Evolutionary conservation across 1,140 invertebrate species (phyloP), one percentile per base, ranked within the genome.

Genomic region (Orchesella cincta): DNA sequence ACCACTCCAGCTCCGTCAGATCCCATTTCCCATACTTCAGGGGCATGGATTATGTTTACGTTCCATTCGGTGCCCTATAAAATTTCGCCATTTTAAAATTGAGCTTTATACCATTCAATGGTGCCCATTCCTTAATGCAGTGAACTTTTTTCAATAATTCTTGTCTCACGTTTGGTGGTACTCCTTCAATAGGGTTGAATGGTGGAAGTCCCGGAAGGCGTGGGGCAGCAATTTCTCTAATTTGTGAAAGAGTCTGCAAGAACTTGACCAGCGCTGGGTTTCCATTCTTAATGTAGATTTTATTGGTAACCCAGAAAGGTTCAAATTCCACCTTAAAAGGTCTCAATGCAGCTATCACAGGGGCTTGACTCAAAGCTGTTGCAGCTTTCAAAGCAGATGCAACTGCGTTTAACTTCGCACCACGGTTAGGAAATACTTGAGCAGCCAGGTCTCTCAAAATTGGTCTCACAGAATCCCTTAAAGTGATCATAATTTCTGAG

Each of bases 101-200:
- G n/a, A n/a, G n/a, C n/a, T n/a, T n/a, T n/a, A n/a, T n/a, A n/a
- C n/a, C n/a, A n/a, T n/a, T n/a, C n/a, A n/a, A n/a, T n/a, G n/a
- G n/a, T n/a, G n/a, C n/a, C n/a, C n/a, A n/a, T n/a, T n/a, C n/a
- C n/a, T n/a, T n/a, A n/a, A n/a, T n/a, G n/a, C n/a, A n/a, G n/a
- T n/a, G n/a, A n/a, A n/a, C n/a, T n/a, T n/a, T n/a, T n/a, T n/a
- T n/a, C n/a, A n/a, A n/a, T n/a, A n/a, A n/a, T n/a, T n/a, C n/a
- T n/a, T n/a, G n/a, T n/a, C 62, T 5, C 8, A 67, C 62, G n/a
- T 67, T 33, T 8, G 62, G 62, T 31, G 62, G 62, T 12, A 29
- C 33, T 67, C 62, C 62, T 67, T 67, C 62, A 67, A 67, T 67
- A 31, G 62, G 62, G 12, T 67, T 67, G 1, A 67, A 23, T 3